These are phyloP conservation scores for Chloroclysta siterata DNA, from an alignment of 2,888 invertebrate species.

Conservation along the genomic window DNA sequence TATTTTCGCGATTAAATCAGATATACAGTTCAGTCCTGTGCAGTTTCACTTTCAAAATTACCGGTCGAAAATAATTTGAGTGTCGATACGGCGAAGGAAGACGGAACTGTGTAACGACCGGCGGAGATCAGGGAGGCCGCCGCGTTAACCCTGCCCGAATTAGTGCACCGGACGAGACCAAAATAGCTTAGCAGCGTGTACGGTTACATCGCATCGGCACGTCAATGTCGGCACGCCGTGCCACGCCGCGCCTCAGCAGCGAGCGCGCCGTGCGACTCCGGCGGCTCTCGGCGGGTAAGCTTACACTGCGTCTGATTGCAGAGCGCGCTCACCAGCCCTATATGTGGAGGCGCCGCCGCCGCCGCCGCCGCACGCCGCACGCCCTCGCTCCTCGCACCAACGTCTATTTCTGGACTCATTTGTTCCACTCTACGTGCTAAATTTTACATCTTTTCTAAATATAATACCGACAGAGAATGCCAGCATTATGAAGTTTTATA, in stretches of 20 bases:
- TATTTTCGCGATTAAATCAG: slow-evolving; percentile 31
- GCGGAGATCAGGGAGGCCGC: slow-evolving; percentile 74
- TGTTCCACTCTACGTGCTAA: slow-evolving; percentile 74
- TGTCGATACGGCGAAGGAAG: slow-evolving; percentile 71
- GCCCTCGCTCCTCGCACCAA: slow-evolving; percentile 67
- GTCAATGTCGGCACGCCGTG: slow-evolving; percentile 73
- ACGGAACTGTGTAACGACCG: slow-evolving; percentile 77
- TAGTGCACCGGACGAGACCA: slow-evolving; percentile 83
- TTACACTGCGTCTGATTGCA: slow-evolving; percentile 78
- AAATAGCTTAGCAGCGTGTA: slow-evolving; percentile 83
- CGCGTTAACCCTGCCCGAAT: slow-evolving; percentile 84
- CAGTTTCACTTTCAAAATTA: slow-evolving; percentile 45
- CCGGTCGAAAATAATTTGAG: slow-evolving; percentile 57
- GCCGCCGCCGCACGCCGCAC: slow-evolving; percentile 58
- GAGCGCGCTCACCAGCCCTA: slow-evolving; percentile 78
- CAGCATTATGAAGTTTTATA: slow-evolving; percentile 53
- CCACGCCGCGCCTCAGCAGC: slow-evolving; percentile 18
- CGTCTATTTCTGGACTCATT: slow-evolving; percentile 77
- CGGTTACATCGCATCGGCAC: slow-evolving; percentile 82
- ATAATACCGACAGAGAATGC: slow-evolving; percentile 63
- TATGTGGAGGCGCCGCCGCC: slow-evolving; percentile 72
- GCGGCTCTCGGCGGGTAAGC: slow-evolving; percentile 73
- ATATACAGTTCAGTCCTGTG: slow-evolving; percentile 45
- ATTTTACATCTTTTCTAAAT: slow-evolving; percentile 77
- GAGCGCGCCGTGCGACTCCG: slow-evolving; percentile 58